Evolutionary conservation across 23 tunicate species (phyloP).

Genomic region (Diplosoma virens): DNA sequence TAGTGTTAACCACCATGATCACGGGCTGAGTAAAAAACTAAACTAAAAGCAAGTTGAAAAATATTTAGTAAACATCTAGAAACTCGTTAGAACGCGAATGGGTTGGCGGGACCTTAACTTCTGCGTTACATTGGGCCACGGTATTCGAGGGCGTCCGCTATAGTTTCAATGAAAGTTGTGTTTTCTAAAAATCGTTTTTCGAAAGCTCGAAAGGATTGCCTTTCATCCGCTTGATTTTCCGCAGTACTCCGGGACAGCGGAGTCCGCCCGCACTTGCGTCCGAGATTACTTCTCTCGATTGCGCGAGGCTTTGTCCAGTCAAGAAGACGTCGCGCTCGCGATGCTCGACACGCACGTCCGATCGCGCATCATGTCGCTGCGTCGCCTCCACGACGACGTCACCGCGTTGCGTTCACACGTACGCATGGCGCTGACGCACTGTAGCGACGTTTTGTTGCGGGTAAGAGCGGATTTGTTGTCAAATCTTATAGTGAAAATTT

Average conservation of each 20-base stretch:
- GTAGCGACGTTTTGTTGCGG: constrained; percentile 34
- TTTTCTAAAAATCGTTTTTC: too few relatives aligned
- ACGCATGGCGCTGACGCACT: constrained; percentile 44
- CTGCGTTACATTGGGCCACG: too few relatives aligned
- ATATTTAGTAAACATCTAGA: too few relatives aligned
- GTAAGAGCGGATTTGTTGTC: constrained; percentile 4
- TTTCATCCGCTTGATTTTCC: neutral
- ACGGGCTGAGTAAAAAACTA: too few relatives aligned
- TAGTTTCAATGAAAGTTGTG: too few relatives aligned
- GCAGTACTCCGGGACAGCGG: constrained; percentile 52
- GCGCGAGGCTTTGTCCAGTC: constrained; percentile 44
- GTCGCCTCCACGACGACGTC: constrained; percentile 63
- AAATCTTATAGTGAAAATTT: too few relatives aligned
- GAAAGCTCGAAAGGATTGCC: too few relatives aligned
- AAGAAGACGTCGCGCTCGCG: constrained; percentile 57
- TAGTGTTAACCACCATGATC: too few relatives aligned
- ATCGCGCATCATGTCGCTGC: constrained; percentile 42
- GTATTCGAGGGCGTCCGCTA: too few relatives aligned
- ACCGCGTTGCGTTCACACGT: constrained; percentile 55
- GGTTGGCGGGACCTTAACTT: too few relatives aligned
- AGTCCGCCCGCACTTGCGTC: constrained; percentile 55
- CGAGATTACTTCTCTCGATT: constrained; percentile 54
- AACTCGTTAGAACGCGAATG: too few relatives aligned
- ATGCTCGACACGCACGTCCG: constrained; percentile 53
- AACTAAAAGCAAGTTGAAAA: too few relatives aligned